Conservation (phyloP, 2,113 vertebrate species). For the Rattus rattus region DNA sequence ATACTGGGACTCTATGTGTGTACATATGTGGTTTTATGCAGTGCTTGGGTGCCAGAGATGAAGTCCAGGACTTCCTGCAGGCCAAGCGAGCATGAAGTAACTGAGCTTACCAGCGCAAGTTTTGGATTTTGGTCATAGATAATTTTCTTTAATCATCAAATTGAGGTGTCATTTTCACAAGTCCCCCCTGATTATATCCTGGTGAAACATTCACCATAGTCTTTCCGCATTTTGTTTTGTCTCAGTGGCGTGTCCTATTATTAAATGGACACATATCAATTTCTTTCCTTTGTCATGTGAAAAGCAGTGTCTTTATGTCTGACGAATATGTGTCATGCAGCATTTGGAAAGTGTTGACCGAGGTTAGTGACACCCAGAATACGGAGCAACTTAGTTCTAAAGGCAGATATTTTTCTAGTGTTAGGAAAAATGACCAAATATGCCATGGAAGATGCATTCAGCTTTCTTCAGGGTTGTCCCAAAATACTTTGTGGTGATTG, state of each 20-base stretch:
- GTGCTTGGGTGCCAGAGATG: neutral
- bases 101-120: neutral
- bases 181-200: neutral
- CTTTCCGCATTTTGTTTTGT: neutral
- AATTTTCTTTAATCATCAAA: neutral
- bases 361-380: neutral
- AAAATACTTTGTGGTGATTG: rapidly evolving
- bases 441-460: no score
- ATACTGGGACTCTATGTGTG: no score
- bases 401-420: neutral
- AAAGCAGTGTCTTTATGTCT: neutral
- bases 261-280: neutral
- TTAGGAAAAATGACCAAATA: neutral
- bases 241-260: neutral
- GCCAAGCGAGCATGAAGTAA: neutral
- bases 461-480: neutral
- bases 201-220: neutral
- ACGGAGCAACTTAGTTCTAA: neutral
- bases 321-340: neutral
- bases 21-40: neutral
- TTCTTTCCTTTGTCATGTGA: neutral
- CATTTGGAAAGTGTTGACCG: neutral
- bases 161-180: neutral
- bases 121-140: neutral
- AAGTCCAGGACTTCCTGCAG: no score